phyloP scores from a whole-genome alignment of 1,140 invertebrate genomes.

The Phenacoccus solenopsis region DNA sequence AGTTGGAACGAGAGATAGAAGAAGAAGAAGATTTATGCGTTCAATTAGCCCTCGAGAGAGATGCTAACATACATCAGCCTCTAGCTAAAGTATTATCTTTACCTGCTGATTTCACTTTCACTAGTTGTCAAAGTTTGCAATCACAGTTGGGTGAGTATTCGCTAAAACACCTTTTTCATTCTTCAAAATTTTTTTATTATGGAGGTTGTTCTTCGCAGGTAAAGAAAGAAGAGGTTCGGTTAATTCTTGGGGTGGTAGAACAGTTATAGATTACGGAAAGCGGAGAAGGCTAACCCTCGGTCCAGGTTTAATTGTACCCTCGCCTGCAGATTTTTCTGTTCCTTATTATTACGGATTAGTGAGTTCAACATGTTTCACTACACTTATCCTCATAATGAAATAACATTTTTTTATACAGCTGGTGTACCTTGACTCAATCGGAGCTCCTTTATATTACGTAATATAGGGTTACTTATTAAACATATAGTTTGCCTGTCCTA shows the following conservation, averaged over 20 bases:
- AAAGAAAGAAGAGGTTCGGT: conserved; percentile 25
- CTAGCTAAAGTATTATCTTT: conserved; percentile 44
- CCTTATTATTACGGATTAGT: conserved; percentile 9
- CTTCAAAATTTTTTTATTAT: neutral
- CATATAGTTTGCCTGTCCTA: neutral
- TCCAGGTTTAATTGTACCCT: conserved; percentile 9
- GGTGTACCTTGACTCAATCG: neutral
- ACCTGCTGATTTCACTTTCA: conserved; percentile 45
- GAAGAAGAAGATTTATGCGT: conserved; percentile 51
- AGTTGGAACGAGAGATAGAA: conserved; percentile 66
- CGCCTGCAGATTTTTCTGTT: neutral
- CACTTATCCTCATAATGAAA: neutral
- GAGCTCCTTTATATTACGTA: neutral
- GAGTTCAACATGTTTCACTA: neutral
- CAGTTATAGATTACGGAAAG: neutral
- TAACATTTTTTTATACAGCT: neutral
- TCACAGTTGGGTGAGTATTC: neutral
- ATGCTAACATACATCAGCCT: conserved; percentile 34
- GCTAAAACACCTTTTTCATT: neutral
- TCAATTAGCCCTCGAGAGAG: conserved; percentile 36
- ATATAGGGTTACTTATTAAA: neutral
- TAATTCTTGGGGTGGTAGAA: conserved; percentile 26
- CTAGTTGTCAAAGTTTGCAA: conserved; percentile 20
- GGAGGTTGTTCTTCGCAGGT: too few species aligned
- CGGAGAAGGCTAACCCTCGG: neutral